These are phyloP conservation scores for Oophaga sylvatica DNA, from an alignment of 2,797 vertebrate genomes.

Conservation along the genomic window DNA sequence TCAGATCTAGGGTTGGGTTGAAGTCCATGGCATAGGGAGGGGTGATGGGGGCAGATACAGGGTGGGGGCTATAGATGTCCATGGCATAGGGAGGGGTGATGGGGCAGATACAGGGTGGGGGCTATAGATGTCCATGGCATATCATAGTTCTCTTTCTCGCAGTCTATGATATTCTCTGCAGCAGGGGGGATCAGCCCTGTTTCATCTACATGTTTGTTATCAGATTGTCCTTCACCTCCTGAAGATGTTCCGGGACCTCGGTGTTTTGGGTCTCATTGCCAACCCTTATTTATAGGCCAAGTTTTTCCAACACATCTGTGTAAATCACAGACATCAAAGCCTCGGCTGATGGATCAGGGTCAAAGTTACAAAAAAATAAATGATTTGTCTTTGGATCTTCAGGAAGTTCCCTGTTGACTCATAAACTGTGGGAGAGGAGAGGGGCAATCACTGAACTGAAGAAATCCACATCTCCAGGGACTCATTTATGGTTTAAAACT, in stretches of 20 bases:
- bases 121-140: no score
- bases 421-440: background rate
- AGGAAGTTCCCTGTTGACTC: slow-evolving; percentile 22
- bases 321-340: slow-evolving; percentile 27
- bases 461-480: background rate
- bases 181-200: background rate
- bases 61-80: no score
- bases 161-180: no score
- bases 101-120: no score
- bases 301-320: slow-evolving; percentile 28
- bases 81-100: no score
- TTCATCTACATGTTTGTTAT: slow-evolving; percentile 18
- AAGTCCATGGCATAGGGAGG: no score
- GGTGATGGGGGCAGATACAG: no score
- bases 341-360: background rate
- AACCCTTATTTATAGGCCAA: slow-evolving; percentile 30
- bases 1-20: no score
- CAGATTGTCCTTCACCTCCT: slow-evolving; percentile 45
- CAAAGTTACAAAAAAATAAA: slow-evolving; percentile 15
- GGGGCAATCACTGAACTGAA: background rate
- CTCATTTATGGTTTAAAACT: background rate
- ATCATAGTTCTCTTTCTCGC: no score
- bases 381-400: slow-evolving; percentile 3
- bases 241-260: background rate
- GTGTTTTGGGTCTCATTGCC: slow-evolving; percentile 11